These are phyloP conservation scores for Limonius californicus DNA, from an alignment of 1,140 invertebrate species.

Conservation along the genomic window DNA sequence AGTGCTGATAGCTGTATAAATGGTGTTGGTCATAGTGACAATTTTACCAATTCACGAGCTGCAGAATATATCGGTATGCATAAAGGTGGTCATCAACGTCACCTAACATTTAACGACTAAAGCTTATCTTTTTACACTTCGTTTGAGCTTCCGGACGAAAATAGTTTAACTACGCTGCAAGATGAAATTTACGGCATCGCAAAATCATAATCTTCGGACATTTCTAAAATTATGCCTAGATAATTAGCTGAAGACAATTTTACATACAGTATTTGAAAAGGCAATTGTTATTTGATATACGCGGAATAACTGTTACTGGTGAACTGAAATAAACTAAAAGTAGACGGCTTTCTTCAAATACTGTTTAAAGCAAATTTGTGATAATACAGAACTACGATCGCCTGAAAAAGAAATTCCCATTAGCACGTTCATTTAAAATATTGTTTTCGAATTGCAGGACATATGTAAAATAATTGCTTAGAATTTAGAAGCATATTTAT, in stretches of 20 bases:
- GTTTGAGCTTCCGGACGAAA: slow-evolving; percentile 11
- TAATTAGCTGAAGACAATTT: not conserved
- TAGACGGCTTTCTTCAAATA: no score
- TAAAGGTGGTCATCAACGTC: slow-evolving; percentile 30
- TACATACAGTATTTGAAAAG: no score
- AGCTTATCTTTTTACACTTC: slow-evolving; percentile 12
- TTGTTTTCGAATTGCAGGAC: no score
- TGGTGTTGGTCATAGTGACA: slow-evolving; percentile 34
- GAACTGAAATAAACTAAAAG: no score
- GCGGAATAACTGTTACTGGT: no score
- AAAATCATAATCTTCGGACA: not conserved
- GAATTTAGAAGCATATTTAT: no score
- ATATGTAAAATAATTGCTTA: no score
- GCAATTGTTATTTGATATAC: no score
- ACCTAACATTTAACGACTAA: slow-evolving; percentile 34
- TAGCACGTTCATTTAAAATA: no score
- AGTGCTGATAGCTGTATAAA: slow-evolving; percentile 40
- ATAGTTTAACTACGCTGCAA: slow-evolving; percentile 11
- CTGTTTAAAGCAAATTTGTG: no score
- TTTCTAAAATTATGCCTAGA: not conserved
- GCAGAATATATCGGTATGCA: slow-evolving; percentile 33
- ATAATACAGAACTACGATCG: no score
- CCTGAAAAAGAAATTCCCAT: no score
- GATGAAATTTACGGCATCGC: slow-evolving; percentile 3
- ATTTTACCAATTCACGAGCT: slow-evolving; percentile 36